Percentiles rank a stretch among this genome's conserved stretches.
phyloP scores from a whole-genome alignment of 2,113 vertebrate species.

The Poeciliopsis retropinna region DNA sequence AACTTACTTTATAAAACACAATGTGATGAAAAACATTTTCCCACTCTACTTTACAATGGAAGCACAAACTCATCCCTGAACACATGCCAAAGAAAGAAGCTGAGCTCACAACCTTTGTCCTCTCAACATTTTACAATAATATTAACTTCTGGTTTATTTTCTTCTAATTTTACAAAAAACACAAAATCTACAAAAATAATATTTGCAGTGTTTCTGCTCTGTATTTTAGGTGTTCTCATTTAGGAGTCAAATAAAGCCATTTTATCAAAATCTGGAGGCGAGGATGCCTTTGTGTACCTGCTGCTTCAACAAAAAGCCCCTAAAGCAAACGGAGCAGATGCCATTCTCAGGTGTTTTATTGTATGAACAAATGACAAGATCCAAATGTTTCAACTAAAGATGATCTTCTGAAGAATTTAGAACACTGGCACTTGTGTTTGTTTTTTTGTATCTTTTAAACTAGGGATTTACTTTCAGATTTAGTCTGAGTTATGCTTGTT shows the following conservation, averaged over 20 bases:
- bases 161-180: not conserved
- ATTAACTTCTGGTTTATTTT: not conserved
- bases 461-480: not conserved
- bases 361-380: not conserved
- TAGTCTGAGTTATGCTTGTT: not conserved
- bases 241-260: not conserved
- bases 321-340: not conserved
- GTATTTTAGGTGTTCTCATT: not conserved
- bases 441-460: not conserved
- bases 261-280: not conserved
- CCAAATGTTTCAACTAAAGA: not conserved
- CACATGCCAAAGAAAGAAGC: not conserved
- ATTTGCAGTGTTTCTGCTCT: not conserved
- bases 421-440: not conserved
- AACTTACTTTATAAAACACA: conserved; percentile 52
- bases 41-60: conserved; percentile 34
- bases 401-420: not conserved
- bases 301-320: not conserved
- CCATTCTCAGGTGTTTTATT: not conserved
- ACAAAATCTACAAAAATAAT: not conserved
- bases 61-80: conserved; percentile 3
- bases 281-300: not conserved
- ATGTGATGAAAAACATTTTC: conserved; percentile 33
- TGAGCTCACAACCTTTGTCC: not conserved
- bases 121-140: not conserved